A percentile compares a stretch with the other conserved stretches of the same genome.
Evolutionary conservation across 1,140 invertebrate species (phyloP).

Genomic region (Aphaenogaster ashmeadi): DNA sequence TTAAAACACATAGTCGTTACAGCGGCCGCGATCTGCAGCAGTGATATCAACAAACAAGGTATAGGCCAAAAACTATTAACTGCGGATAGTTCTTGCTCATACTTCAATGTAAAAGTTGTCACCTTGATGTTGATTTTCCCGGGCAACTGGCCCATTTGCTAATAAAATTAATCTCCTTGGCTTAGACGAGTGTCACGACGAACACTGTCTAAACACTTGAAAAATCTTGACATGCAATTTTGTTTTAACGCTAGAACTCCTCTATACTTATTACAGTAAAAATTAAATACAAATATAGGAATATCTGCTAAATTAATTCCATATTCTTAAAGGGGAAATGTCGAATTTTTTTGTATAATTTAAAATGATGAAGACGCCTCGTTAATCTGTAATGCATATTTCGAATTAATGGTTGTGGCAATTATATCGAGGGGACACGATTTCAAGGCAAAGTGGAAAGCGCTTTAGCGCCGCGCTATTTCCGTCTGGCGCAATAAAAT

Average conservation of each 20-base stretch:
- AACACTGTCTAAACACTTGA: neutral
- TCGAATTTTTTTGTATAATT: neutral
- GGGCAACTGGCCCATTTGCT: slow-evolving; percentile 61
- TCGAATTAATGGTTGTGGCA: slow-evolving; percentile 15
- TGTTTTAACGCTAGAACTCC: neutral
- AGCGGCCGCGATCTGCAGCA: no score
- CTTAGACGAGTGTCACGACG: neutral
- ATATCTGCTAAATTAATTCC: neutral
- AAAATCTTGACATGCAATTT: neutral
- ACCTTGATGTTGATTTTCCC: neutral
- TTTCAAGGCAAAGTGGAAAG: slow-evolving; percentile 75
- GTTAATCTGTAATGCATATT: slow-evolving; percentile 8
- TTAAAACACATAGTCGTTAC: slow-evolving; percentile 28
- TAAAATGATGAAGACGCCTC: neutral
- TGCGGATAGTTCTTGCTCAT: neutral
- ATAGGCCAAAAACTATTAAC: slow-evolving; percentile 40
- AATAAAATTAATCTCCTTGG: slow-evolving; percentile 45
- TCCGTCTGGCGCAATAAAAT: slow-evolving; percentile 74
- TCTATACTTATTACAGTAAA: neutral
- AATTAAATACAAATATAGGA: neutral
- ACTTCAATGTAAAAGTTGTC: slow-evolving; percentile 15
- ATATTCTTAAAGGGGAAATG: neutral
- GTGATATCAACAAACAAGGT: slow-evolving; percentile 8
- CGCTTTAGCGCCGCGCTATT: slow-evolving; percentile 76
- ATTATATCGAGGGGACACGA: slow-evolving; percentile 55